These are phyloP conservation scores for Aradophagus sp. DNA, from an alignment of 1,140 invertebrate species.

Conservation along the genomic window DNA sequence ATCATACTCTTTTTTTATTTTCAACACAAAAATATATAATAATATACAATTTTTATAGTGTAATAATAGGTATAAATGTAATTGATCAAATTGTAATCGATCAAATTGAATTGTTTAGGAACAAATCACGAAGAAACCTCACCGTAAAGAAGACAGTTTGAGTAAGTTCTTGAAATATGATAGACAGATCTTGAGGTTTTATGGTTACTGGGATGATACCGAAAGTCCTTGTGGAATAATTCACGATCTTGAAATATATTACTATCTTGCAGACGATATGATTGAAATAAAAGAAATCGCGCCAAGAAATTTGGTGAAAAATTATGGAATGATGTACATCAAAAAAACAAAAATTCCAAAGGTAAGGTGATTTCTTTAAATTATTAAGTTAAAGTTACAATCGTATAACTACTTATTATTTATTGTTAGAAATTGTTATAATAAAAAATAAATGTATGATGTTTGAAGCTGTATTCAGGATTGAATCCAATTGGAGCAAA, in stretches of 20 bases:
- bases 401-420: too few species aligned
- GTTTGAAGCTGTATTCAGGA: constrained; percentile 53
- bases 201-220: constrained; percentile 92
- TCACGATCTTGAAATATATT: constrained; percentile 85
- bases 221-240: constrained; percentile 82
- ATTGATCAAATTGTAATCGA: constrained; percentile 1
- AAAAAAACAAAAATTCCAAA: constrained; percentile 86
- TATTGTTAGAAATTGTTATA: too few species aligned
- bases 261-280: constrained; percentile 91
- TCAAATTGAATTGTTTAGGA: constrained; percentile 39
- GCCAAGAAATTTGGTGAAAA: constrained; percentile 80
- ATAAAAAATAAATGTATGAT: too few species aligned
- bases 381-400: constrained; percentile 1
- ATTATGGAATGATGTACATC: constrained; percentile 83
- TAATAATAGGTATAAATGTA: too few species aligned
- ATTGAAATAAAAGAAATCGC: constrained; percentile 89
- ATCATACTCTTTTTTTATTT: too few species aligned
- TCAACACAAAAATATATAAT: too few species aligned
- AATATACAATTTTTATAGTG: too few species aligned
- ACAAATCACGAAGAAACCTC: constrained; percentile 75
- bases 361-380: constrained; percentile 72
- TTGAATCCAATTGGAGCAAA: constrained; percentile 78
- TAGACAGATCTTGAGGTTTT: constrained; percentile 86
- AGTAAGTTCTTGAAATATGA: constrained; percentile 86
- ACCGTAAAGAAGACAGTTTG: constrained; percentile 74